Evolutionary conservation across 2,888 invertebrate species (phyloP), one percentile per base, ranked within the genome.

Genomic region (Platycnemis pennipes): DNA sequence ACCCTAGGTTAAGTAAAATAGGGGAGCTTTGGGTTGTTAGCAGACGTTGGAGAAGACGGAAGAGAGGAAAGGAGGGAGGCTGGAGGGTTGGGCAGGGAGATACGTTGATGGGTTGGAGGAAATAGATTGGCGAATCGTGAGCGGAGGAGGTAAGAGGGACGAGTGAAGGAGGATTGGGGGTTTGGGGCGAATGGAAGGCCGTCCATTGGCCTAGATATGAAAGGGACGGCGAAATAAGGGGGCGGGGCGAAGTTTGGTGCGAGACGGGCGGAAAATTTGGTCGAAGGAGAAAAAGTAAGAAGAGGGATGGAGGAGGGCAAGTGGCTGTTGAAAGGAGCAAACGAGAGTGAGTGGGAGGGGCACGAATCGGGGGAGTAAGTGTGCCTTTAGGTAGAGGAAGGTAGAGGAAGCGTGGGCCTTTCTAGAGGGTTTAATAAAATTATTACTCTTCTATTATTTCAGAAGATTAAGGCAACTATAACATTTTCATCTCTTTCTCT

Each of bases 11-110:
- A 53, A 53, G 53, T 37, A 53, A 37, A 37, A n/a, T 26, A 53
- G 53, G 37, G n/a, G 88, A 89, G 42, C n/a, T 49, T 53, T 37
- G 42, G 53, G 49, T 19, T 89, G 49, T 89, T 53, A 45, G 88
- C 49, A 31, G 37, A 45, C 63, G 42, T 26, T 13, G 42, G 16
- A n/a, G 5, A 53, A 53, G 22, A 2, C 37, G 22, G 16, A 49
- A 49, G 88, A 31, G 49, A 22, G n/a, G n/a, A n/a, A n/a, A n/a
- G n/a, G n/a, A n/a, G n/a, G n/a, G n/a, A n/a, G n/a, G n/a, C n/a
- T n/a, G 88, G 88, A 46, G 45, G 46, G 88, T 26, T 26, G 45
- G 22, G 45, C 44, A 26, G 87, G 7, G 13, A 45, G 44, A 26
- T 19, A 49, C 22, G 89, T 53, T 4, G 42, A 89, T 63, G 63